phyloP scores from a whole-genome alignment of 2,797 vertebrate genomes.

The Cossypha caffra region DNA sequence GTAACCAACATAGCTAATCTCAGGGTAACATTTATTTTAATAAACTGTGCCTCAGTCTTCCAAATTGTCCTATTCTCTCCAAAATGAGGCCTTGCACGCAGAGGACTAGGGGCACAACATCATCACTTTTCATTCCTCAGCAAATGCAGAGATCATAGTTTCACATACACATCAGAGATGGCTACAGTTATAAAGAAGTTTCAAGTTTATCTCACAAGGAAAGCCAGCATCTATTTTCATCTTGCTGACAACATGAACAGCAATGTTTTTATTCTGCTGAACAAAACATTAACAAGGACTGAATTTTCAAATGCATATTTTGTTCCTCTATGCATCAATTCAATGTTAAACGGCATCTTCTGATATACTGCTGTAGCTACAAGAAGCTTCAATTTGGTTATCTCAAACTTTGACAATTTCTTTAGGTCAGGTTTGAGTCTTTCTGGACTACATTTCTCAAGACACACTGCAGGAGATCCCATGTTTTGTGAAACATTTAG shows the following conservation, averaged over 20 bases:
- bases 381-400: neutral
- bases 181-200: neutral
- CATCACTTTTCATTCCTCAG: neutral
- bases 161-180: neutral
- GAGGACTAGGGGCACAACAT: neutral
- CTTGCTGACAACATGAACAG: neutral
- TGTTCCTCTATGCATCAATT: neutral
- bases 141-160: neutral
- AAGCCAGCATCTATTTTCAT: neutral
- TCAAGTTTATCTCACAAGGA: neutral
- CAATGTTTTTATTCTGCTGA: neutral
- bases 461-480: neutral
- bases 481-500: neutral
- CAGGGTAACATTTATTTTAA: neutral
- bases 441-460: conserved; percentile 1
- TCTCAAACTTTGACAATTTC: neutral
- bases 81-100: neutral
- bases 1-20: neutral
- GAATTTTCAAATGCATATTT: neutral
- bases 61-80: neutral
- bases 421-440: neutral
- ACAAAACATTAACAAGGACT: neutral
- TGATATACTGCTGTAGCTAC: neutral
- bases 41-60: neutral
- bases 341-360: neutral